Conservation (phyloP, 2,113 vertebrate species). For the Orientallactaga bullata region DNA sequence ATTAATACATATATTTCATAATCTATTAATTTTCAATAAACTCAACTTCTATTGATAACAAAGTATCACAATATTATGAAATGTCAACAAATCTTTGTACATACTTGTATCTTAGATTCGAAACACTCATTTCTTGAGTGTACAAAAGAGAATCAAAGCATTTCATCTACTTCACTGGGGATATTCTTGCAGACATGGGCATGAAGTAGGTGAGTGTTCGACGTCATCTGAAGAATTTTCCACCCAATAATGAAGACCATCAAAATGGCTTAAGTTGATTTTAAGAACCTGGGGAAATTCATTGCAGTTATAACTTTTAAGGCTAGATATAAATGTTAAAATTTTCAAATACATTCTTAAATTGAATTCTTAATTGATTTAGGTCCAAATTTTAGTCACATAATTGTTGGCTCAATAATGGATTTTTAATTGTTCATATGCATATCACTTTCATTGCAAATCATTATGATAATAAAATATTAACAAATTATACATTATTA, state of each 20-base stretch:
- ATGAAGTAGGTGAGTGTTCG: neutral
- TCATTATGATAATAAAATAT: neutral
- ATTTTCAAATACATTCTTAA: neutral
- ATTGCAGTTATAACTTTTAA: neutral
- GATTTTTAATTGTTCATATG: neutral
- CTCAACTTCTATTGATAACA: neutral
- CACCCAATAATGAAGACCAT: neutral
- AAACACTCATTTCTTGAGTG: neutral
- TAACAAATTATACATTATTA: neutral
- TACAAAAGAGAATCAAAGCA: neutral
- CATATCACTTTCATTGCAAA: neutral
- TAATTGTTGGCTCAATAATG: neutral
- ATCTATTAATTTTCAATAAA: conserved; percentile 40
- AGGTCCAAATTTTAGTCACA: neutral
- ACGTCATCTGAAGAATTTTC: neutral
- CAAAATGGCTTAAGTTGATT: neutral
- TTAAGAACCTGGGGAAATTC: neutral
- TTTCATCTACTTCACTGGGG: neutral
- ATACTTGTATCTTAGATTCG: neutral
- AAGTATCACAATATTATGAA: neutral
- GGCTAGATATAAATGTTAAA: conserved; percentile 3
- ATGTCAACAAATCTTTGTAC: conserved; percentile 18
- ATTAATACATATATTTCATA: conserved; percentile 48
- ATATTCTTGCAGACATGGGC: neutral
- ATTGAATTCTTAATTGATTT: neutral